A percentile compares a stretch with the other conserved stretches of the same genome.
Evolutionary conservation across 1,140 invertebrate species (phyloP).

Genomic region (Whitmania pigra): DNA sequence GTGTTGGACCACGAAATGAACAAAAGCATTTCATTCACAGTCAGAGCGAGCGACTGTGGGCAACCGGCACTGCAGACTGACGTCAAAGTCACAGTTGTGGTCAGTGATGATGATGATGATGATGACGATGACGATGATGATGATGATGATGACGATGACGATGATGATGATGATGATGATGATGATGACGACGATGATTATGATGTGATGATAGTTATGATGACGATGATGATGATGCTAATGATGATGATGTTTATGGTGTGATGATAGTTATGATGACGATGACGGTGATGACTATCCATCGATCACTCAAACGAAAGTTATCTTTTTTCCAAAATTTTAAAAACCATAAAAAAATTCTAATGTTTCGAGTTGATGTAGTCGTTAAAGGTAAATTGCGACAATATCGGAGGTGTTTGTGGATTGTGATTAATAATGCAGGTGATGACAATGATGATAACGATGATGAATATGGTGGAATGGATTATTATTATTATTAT

Average conservation of each 20-base stretch:
- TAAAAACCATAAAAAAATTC: no score
- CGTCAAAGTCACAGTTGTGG: slow-evolving; percentile 1
- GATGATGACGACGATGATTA: slow-evolving; percentile 16
- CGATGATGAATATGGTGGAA: no score
- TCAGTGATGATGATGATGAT: slow-evolving; percentile 6
- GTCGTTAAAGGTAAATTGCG: no score
- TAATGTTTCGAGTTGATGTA: no score
- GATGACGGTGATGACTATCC: neutral
- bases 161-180: slow-evolving; percentile 2
- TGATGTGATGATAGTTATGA: slow-evolving; percentile 15
- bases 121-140: neutral
- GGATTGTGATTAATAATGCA: no score
- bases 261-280: neutral
- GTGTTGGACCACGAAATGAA: slow-evolving; percentile 11
- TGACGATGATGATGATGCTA: slow-evolving; percentile 13
- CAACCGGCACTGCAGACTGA: neutral
- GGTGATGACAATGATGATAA: neutral
- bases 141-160: slow-evolving; percentile 1
- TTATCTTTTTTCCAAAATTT: no score
- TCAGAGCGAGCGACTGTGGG: slow-evolving; percentile 7
- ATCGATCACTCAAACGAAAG: no score
- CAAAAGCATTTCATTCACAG: slow-evolving; percentile 1
- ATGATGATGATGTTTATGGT: slow-evolving; percentile 13
- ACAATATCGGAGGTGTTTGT: no score
- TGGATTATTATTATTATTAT: no score